Base-by-base conservation (phyloP, 2,797 vertebrate genomes). In the Anabacerthia variegaticeps region DNA sequence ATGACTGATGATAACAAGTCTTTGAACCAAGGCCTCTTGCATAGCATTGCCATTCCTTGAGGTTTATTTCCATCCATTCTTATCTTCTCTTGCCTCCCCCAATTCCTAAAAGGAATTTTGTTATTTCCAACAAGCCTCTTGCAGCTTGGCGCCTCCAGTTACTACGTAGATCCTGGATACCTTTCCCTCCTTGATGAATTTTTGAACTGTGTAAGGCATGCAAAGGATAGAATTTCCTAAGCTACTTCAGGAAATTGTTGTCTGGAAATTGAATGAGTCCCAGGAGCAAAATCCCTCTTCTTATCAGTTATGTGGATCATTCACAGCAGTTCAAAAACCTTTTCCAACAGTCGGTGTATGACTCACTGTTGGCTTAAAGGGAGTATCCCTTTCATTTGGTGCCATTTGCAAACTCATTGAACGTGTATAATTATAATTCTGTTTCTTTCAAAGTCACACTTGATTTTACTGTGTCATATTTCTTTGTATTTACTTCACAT, bases 1-100 rank as follows among this genome's bases (percentile, higher is more conserved):
- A 85, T 54, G 20, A 32, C 36, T 87, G 46, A 39, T 71, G 80
- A 95, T 87, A 93, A 68, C 48, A 68, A 72, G 58, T 32, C 85
- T 95, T 93, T 95, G 92, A 93, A 94, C 54, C 28, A 48, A 85
- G n/a, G 61, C 49, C 26, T 34, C 83, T 92, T 92, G 76, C 76
- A 55, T 21, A 88, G 34, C 66, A 52, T 7, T 88, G 73, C 69
- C 73, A 73, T 58, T 91, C 87, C 66, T 91, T 84, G 17, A 85
- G 58, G 76, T 75, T 94, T 95, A 83, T 89, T 89, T 92, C 72
- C 46, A 85, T 65, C n/a, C 59, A 19, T 81, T 91, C 93, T 93
- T 96, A 93, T 92, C 93, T 94, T 46, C 67, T 34, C n/a, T 75
- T 74, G 46, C 39, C 75, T 91, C 58, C 46, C 15, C 5, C 17